Evolutionary conservation across 37 sponge, comb jelly and placozoan genomes (phyloP), one percentile per base, ranked within the genome.

Genomic region (Chondrilla cf. caribensis): DNA sequence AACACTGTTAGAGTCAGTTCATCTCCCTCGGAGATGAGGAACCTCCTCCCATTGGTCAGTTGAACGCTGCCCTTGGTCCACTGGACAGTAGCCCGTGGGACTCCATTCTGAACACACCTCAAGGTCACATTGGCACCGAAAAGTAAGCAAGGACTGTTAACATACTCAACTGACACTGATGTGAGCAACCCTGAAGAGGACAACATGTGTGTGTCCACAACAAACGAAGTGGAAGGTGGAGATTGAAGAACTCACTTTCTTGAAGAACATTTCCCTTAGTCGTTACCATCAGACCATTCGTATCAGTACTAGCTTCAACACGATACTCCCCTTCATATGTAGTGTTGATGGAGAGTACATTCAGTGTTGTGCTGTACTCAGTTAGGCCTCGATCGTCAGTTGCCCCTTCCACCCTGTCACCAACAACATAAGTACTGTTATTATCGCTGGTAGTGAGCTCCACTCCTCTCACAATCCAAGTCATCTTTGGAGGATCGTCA

Each of bases 101-200:
- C 82, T 18, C 88, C 88, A 54, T 51, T n/a, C 32, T 31, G 36
- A 11, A 28, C 36, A 83, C 88, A 87, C 14, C 41, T 65, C 70
- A 87, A 25, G 28, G 51, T 83, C 3, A 68, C 79, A 36, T 37
- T 41, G 5, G 28, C 66, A 2, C 60, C 71, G 31, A n/a, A 0
- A 22, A 79, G 41, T 18, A 87, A 35, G 39, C 83, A 83, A 14
- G 47, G 15, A 36, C 54, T 66, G 7, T 58, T 6, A 36, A 41
- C 29, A 24, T 15, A 37, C 2, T 59, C 5, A 2, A 19, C 60
- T 57, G 58, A 21, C 3, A 87, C 59, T 35, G 24, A 3, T 14
- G 54, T 65, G 2, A 70, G 36, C 17, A 77, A 47, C 76, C 44
- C 76, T 73, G 43, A 39, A 73, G 2, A 43, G n/a, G 25, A 40